Percentiles rank a stretch among this genome's conserved stretches.
phyloP scores from a whole-genome alignment of 2,797 vertebrate genomes.

The Apodemus agrarius region DNA sequence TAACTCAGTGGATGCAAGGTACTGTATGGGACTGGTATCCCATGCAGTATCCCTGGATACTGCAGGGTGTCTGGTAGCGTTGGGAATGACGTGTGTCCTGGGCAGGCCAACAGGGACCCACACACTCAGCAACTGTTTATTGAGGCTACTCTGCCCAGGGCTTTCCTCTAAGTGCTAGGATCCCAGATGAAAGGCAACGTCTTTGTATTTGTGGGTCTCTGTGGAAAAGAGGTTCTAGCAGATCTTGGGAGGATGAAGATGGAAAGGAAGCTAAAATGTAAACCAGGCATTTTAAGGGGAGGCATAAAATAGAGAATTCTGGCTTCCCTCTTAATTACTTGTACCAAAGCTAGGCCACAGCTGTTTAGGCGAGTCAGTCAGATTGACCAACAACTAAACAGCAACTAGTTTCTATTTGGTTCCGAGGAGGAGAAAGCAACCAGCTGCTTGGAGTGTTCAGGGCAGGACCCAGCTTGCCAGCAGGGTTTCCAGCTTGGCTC shows the following conservation, averaged over 20 bases:
- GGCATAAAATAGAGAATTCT: not conserved
- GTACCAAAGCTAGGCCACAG: not conserved
- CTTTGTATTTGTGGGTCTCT: not conserved
- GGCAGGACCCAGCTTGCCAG: not conserved
- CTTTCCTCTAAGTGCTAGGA: not conserved
- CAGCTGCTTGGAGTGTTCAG: not conserved
- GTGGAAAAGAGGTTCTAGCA: not conserved
- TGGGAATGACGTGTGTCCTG: not conserved
- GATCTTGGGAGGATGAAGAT: not conserved
- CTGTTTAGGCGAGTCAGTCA: conserved; percentile 22
- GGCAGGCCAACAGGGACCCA: not conserved
- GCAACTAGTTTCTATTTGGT: conserved; percentile 28
- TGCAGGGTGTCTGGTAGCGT: not conserved
- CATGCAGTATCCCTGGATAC: not conserved
- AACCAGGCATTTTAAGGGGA: not conserved
- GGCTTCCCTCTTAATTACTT: conserved; percentile 10
- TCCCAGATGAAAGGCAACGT: not conserved
- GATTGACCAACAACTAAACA: conserved; percentile 37
- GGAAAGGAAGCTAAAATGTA: conserved; percentile 10
- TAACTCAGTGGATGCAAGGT: not conserved
- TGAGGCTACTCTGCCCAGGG: not conserved
- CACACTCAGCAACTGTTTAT: not conserved
- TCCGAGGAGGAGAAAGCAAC: conserved; percentile 12
- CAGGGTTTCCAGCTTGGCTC: conserved; percentile 21
- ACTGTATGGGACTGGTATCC: not conserved